Percentiles rank a stretch among this genome's conserved stretches.
Conservation (phyloP, 2,113 vertebrate genomes). For the Halichoerus grypus region DNA sequence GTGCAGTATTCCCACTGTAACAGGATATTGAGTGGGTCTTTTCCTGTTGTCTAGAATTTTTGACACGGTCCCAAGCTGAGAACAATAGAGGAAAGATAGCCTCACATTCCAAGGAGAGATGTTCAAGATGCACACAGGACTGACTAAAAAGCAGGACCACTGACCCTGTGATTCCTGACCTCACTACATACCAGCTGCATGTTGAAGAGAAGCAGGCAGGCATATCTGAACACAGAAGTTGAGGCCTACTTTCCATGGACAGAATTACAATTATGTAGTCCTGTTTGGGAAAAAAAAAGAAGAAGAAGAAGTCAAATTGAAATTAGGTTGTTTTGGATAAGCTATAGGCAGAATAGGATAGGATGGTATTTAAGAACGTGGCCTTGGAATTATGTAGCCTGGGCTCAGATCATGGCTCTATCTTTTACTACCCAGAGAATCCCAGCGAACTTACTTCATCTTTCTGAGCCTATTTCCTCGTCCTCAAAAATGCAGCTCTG, state of each 20-base stretch:
- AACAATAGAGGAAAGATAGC: neutral
- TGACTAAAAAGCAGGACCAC: neutral
- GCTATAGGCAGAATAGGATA: neutral
- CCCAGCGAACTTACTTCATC: neutral
- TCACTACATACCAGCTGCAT: neutral
- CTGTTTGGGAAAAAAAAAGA: neutral
- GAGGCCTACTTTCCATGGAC: neutral
- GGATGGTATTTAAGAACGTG: neutral
- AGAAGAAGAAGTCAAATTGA: neutral
- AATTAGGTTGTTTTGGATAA: neutral
- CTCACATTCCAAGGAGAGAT: neutral
- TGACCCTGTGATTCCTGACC: neutral
- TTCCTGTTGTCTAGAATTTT: conserved; percentile 32
- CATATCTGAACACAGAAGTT: neutral
- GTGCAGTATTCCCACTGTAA: neutral
- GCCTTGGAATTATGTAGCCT: neutral
- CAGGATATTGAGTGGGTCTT: neutral
- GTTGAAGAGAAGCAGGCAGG: neutral
- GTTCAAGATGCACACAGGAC: neutral
- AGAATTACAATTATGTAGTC: neutral
- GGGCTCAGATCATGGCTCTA: neutral
- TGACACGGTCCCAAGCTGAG: neutral
- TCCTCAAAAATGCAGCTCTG: neutral
- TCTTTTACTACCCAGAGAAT: neutral
- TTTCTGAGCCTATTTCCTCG: neutral